These are phyloP conservation scores for Noctua janthina DNA, from an alignment of 2,888 invertebrate species.

Conservation along the genomic window DNA sequence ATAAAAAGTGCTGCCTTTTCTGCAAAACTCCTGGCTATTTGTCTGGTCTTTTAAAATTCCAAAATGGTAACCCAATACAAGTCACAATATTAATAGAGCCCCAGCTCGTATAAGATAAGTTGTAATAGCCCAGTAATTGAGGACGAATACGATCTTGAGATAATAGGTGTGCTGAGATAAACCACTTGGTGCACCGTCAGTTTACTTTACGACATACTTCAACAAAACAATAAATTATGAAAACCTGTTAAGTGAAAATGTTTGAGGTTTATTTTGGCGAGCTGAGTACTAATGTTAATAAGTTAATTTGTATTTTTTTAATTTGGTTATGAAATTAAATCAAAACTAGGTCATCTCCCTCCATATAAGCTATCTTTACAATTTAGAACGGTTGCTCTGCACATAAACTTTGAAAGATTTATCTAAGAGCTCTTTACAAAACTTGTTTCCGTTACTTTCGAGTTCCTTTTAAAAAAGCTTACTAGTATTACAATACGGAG, in stretches of 20 bases:
- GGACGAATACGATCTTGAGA: constrained; percentile 48
- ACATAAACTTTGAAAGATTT: not conserved
- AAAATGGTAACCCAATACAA: not conserved
- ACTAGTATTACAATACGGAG: not conserved
- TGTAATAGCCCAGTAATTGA: constrained; percentile 40
- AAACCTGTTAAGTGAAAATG: constrained; percentile 20
- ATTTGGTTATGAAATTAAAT: not conserved
- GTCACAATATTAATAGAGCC: not conserved
- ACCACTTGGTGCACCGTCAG: constrained; percentile 26
- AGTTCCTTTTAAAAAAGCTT: constrained; percentile 2
- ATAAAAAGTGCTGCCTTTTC: not conserved
- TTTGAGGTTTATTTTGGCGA: constrained; percentile 10
- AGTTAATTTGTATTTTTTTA: not conserved
- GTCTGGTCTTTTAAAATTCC: not conserved
- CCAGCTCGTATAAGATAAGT: not conserved
- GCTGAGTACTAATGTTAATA: not conserved
- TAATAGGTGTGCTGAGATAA: constrained; percentile 38
- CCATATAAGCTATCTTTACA: not conserved
- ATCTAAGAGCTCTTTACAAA: constrained; percentile 1
- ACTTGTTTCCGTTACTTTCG: constrained; percentile 25
- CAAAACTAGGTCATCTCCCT: not conserved
- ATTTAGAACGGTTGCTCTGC: not conserved
- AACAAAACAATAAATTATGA: constrained; percentile 28
- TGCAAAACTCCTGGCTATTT: not conserved
- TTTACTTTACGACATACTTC: constrained; percentile 21